Conservation (phyloP, 2,113 vertebrate genomes). For the Rhagologus leucostigma region DNA sequence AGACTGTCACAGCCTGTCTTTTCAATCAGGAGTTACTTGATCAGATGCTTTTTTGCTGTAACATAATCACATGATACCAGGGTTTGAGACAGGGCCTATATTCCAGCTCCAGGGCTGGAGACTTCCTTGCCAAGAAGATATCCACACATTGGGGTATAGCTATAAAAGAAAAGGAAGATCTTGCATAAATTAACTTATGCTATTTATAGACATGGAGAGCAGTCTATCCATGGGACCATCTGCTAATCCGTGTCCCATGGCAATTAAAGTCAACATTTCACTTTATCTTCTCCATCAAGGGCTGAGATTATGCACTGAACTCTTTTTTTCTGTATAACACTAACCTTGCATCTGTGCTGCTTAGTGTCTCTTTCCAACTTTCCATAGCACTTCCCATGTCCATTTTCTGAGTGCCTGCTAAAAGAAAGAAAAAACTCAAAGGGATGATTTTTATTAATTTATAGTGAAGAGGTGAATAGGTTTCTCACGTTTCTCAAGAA, state of each 20-base stretch:
- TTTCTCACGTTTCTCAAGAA: background rate
- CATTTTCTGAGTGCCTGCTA: background rate
- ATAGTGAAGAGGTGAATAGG: background rate
- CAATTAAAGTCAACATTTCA: slow-evolving; percentile 62
- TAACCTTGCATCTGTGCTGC: background rate
- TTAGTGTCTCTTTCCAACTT: background rate
- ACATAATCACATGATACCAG: background rate
- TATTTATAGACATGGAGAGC: slow-evolving; percentile 57
- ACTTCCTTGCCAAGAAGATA: background rate
- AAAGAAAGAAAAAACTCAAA: background rate
- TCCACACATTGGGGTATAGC: background rate
- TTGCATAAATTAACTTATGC: slow-evolving; percentile 49
- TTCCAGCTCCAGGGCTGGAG: background rate
- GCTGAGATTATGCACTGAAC: background rate
- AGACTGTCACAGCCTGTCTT: slow-evolving; percentile 20
- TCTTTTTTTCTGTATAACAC: background rate
- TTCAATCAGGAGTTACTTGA: slow-evolving; percentile 15
- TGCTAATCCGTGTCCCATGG: slow-evolving; percentile 51
- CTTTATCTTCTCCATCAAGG: slow-evolving; percentile 23
- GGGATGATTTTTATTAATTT: background rate
- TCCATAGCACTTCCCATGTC: background rate
- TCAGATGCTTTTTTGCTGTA: slow-evolving; percentile 26
- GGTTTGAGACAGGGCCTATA: background rate
- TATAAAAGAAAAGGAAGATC: slow-evolving; percentile 36
- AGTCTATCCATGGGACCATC: slow-evolving; percentile 58